These are phyloP conservation scores for Bacillus rossius DNA, from an alignment of 1,140 invertebrate genomes.

Conservation along the genomic window DNA sequence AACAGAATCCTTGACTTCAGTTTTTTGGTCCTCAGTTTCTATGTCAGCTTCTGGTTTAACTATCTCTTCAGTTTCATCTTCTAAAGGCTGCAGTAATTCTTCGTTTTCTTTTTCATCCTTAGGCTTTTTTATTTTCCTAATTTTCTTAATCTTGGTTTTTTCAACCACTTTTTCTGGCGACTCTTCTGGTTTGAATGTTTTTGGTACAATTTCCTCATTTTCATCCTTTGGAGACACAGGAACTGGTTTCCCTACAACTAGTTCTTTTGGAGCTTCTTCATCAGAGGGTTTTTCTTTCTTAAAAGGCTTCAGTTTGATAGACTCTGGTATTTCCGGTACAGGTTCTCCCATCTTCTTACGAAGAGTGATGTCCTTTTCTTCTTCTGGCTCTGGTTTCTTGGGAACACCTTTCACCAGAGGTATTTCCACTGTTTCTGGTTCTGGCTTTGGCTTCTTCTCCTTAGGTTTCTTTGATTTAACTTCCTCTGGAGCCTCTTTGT, in stretches of 20 bases:
- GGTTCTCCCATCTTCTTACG: constrained; percentile 14
- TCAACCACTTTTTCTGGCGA: constrained; percentile 20
- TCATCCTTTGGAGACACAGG: constrained; percentile 25
- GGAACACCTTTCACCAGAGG: constrained; percentile 48
- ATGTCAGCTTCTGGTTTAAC: constrained; percentile 12
- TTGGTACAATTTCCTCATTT: not conserved
- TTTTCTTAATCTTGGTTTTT: constrained; percentile 26
- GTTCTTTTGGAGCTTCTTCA: constrained; percentile 11
- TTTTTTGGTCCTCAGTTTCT: not conserved
- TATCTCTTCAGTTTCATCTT: not conserved
- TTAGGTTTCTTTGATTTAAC: not conserved
- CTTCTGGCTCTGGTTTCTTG: constrained; percentile 43
- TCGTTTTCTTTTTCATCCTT: constrained; percentile 19
- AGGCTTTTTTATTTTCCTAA: constrained; percentile 7
- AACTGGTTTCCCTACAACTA: constrained; percentile 25
- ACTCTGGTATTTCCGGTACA: constrained; percentile 5
- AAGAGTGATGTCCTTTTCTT: constrained; percentile 45
- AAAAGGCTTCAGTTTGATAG: constrained; percentile 11
- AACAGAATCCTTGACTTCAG: not conserved
- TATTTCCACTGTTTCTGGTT: constrained; percentile 6
- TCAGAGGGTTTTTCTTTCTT: constrained; percentile 11
- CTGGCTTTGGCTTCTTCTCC: constrained; percentile 1
- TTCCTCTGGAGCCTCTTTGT: not conserved
- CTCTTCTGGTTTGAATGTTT: constrained; percentile 1
- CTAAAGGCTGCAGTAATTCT: constrained; percentile 10